Base-by-base conservation (phyloP, 2,888 invertebrate genomes). In the Drosophila affinis region DNA sequence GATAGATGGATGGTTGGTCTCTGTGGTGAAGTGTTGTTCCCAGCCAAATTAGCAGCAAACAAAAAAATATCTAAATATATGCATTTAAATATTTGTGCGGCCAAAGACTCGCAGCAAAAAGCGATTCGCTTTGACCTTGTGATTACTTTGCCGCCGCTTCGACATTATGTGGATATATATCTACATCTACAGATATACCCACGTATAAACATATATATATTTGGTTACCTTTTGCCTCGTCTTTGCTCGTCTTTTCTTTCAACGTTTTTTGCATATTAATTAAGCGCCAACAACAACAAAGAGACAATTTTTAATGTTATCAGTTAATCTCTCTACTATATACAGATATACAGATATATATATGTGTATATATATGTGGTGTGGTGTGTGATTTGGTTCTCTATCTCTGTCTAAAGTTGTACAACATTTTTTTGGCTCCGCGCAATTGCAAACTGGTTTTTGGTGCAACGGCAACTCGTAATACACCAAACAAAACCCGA, bases 231-330 rank as follows among this genome's bases (percentile, higher is more conserved):
- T 67, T 69, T 67, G 34, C 62, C 57, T 60, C 53, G 63, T 29
- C 48, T 46, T 49, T 10, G 39, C 67, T 69, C 76, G 78, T 78
- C 74, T 87, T 78, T 77, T 72, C 78, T 79, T 75, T 76, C 79
- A 74, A 90, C 90, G 91, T 75, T 88, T 90, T 89, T 88, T 90
- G 90, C 91, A 90, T 90, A 90, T 89, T 85, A 91, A 91, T 91
- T 90, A 80, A 86, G 79, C 83, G 87, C 88, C 87, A 81, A 88
- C 45, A 54, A 74, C 75, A 75, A 75, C 68, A 70, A 75, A 61
- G 29, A 39, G 47, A 59, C 75, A 88, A 86, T 87, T 87, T 83
- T 88, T 72, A 80, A 83, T 89, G 75, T 87, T 87, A 78, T 87
- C 79, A 87, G 89, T 71, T 83, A 83, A 83, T 83, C 83, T 84